phyloP scores from a whole-genome alignment of 2,888 invertebrate species.

The Caenorhabditis imperialis region DNA sequence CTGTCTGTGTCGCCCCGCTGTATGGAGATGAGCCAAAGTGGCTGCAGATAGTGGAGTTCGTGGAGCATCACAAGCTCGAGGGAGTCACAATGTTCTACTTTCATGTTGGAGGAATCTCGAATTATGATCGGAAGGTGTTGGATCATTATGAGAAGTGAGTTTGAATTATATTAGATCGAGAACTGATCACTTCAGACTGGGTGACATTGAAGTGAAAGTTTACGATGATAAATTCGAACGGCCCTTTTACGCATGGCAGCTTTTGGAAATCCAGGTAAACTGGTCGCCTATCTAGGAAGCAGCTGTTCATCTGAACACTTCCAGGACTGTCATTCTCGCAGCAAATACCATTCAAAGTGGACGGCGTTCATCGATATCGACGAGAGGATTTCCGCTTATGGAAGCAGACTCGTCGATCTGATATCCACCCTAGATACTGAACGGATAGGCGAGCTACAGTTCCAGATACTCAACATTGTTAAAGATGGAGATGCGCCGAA shows the following conservation, averaged over 20 bases:
- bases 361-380: conserved; percentile 43
- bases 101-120: neutral
- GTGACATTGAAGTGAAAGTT: conserved; percentile 30
- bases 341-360: conserved; percentile 44
- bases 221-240: conserved; percentile 22
- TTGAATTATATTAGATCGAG: neutral
- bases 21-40: conserved; percentile 30
- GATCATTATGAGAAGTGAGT: neutral
- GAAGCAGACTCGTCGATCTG: neutral
- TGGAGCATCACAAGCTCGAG: conserved; percentile 20
- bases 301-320: no score
- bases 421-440: neutral
- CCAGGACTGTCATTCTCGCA: conserved; percentile 36
- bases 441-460: conserved; percentile 15
- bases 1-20: conserved; percentile 25
- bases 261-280: conserved; percentile 20
- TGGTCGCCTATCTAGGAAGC: no score
- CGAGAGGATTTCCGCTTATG: conserved; percentile 15
- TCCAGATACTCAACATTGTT: conserved; percentile 17
- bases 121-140: conserved; percentile 13
- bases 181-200: conserved; percentile 4
- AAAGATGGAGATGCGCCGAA: conserved; percentile 25
- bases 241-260: conserved; percentile 34
- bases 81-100: conserved; percentile 7
- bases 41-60: conserved; percentile 22